Evolutionary conservation across 2,888 invertebrate genomes (phyloP).

Genomic region (Mythimna loreyi): DNA sequence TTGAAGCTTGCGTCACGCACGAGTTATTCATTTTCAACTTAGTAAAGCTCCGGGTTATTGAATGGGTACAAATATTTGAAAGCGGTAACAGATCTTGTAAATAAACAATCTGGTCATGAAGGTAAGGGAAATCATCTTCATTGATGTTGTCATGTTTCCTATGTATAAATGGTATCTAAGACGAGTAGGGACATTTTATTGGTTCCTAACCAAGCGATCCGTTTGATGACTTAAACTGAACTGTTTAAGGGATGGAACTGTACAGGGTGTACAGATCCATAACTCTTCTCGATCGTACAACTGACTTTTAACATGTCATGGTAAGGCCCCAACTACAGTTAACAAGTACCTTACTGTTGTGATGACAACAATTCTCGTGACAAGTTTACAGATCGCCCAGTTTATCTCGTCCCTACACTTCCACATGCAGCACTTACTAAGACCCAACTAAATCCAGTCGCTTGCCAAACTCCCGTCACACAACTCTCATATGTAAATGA

Average conservation of each 20-base stretch:
- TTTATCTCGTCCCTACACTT: constrained; percentile 2
- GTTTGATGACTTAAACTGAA: no score
- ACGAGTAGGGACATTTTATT: no score
- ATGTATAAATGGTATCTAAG: not conserved
- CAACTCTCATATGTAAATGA: constrained; percentile 54
- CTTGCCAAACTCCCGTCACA: constrained; percentile 41
- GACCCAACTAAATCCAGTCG: constrained; percentile 14
- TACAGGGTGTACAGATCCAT: no score
- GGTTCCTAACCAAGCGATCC: no score
- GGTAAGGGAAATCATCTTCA: not conserved
- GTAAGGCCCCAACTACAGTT: not conserved
- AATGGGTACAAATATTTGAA: constrained; percentile 19
- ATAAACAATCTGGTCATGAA: not conserved
- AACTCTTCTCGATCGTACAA: no score
- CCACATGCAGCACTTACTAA: constrained; percentile 3
- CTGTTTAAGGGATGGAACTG: no score
- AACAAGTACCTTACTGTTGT: not conserved
- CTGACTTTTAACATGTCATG: no score
- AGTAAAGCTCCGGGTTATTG: constrained; percentile 17
- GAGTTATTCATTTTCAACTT: constrained; percentile 23
- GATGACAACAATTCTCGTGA: not conserved
- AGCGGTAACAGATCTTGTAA: not conserved
- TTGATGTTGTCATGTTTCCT: not conserved
- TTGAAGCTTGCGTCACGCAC: constrained; percentile 35
- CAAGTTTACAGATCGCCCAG: not conserved